Evolutionary conservation across 1,140 invertebrate species (phyloP), one percentile per base, ranked within the genome.

Genomic region (Drosophila ogumai): DNA sequence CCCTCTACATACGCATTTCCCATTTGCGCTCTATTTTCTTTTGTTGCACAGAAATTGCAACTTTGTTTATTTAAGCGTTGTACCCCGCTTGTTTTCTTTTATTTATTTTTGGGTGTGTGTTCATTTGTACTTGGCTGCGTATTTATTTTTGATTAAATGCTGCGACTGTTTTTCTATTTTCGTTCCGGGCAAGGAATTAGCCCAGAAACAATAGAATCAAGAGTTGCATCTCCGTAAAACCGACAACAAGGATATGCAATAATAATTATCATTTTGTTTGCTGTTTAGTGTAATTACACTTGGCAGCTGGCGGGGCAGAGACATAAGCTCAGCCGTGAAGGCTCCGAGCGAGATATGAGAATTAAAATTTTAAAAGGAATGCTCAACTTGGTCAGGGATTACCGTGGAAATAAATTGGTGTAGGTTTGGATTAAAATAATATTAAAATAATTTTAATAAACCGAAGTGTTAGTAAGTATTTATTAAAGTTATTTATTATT

Each of bases 91-190:
- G 28, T 64, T 77, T 68, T 17, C 68, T 17, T 10, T 10, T 50
- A 50, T 50, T 50, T 50, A 50, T 50, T 32, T 41, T 66, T 61
- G 28, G 41, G 10, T 43, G 15, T 44, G 64, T 66, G 64, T 73
- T 69, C 75, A 78, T 77, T 73, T 76, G 36, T 73, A 59, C 32
- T 78, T 71, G 49, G 34, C 15, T 61, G 64, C 36, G 56, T 87
- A 87, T 88, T 87, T 87, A 82, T 80, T 87, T 87, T 82, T 82
- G 84, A 87, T 88, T 88, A 88, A 68, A 25, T 80, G 19, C 36
- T 67, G 63, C 66, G 52, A 87, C 64, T 85, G 75, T 75, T 67
- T 32, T 50, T 8, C 25, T 67, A 50, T 34, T 49, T 61, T 66
- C 32, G 13, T 66, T 58, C 22, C 15, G 47, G 38, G 47, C 32